Evolutionary conservation across 2,797 vertebrate species (phyloP), one percentile per base, ranked within the genome.

Genomic region (Dendrocincla tyrannina): DNA sequence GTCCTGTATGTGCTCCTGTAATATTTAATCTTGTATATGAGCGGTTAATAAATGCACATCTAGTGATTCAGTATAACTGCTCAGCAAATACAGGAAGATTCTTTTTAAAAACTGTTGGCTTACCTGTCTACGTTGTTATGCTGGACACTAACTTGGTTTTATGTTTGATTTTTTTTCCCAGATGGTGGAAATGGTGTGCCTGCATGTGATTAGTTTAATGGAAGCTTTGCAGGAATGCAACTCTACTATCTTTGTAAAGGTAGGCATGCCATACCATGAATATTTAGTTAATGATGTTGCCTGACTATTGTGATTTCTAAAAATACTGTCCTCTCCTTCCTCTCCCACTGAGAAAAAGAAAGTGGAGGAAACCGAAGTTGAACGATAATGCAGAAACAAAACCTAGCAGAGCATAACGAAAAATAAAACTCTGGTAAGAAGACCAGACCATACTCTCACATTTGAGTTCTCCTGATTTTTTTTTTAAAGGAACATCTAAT

Each of bases 141-240:
- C 18, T 81, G 55, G 47, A 41, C 69, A 42, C 85, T 91, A 44
- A 94, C 39, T 79, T 96, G 52, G 80, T 89, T 93, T 85, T 89
- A 23, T 4, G 2, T 22, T 72, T 94, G 13, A 7, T 52, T 92
- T 90, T 88, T 46, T 69, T 44, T 25, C 32, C 95, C 99, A 99
- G 99, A 99, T 99, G 99, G 99, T 99, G 28, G 99, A 99, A 97
- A 99, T 99, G 99, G 99, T 99, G 91, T 99, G 99, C 97, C 98
- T 99, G 94, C 99, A 99, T 95, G 99, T 99, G 96, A 99, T 99
- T 96, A 99, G 99, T 95, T 97, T 99, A 97, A 99, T 99, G 99
- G 99, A 99, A 95, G 99, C 99, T 60, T 98, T 99, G 88, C 99
- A 99, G 97, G 99, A 99, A 95, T 99, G 99, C 97, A 99, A 99